Percentiles rank a stretch among this genome's conserved stretches.
Evolutionary conservation across 2,113 vertebrate species (phyloP).

Genomic region (Lampris incognitus): DNA sequence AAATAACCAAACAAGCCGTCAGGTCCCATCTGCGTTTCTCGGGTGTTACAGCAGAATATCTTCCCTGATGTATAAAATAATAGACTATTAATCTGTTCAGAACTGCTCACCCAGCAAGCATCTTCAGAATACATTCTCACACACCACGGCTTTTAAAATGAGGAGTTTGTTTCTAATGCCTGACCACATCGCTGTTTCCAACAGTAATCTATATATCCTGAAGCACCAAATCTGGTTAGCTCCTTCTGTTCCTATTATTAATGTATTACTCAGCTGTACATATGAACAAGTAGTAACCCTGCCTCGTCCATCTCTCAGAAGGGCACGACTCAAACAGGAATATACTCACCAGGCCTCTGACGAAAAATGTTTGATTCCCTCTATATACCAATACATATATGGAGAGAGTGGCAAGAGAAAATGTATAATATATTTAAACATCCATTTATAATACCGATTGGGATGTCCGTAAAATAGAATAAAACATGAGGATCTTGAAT

Average conservation of each 20-base stretch:
- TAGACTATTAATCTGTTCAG: background rate
- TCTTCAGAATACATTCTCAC: background rate
- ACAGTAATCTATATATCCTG: background rate
- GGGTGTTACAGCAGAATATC: background rate
- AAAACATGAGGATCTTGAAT: background rate
- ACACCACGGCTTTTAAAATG: background rate
- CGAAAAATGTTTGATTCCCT: background rate
- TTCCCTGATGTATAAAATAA: conserved; percentile 9
- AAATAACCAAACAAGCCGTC: background rate
- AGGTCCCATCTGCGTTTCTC: conserved; percentile 3
- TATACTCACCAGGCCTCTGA: conserved; percentile 13
- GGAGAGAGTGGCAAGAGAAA: too few species aligned
- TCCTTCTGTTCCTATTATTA: too few species aligned
- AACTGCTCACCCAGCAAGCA: background rate
- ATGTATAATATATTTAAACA: too few species aligned
- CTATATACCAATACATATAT: too few species aligned
- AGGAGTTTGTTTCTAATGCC: background rate
- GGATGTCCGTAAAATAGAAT: background rate
- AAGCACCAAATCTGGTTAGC: too few species aligned
- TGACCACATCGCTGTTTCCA: background rate
- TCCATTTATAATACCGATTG: background rate
- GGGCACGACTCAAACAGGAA: conserved; percentile 24
- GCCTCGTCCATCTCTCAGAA: conserved; percentile 24
- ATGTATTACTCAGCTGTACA: background rate
- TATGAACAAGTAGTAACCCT: conserved; percentile 8